These are phyloP conservation scores for Hiodon tergisus DNA, from an alignment of 2,113 vertebrate species.

Conservation along the genomic window DNA sequence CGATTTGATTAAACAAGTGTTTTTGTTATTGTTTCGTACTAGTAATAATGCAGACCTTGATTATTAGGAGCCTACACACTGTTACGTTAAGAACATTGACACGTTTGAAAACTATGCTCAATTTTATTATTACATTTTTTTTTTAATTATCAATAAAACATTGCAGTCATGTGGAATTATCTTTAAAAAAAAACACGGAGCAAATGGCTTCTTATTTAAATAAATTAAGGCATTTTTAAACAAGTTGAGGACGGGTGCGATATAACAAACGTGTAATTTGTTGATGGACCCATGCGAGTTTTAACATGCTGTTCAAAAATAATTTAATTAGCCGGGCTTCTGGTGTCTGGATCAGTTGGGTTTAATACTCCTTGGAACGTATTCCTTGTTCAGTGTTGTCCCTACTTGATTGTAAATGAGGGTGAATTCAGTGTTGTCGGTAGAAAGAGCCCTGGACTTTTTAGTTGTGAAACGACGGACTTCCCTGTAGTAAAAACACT, in stretches of 20 bases:
- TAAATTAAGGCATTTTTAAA: neutral
- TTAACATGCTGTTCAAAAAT: conserved; percentile 2
- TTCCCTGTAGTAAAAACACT: neutral
- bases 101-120: neutral
- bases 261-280: conserved; percentile 16
- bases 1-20: neutral
- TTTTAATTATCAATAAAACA: neutral
- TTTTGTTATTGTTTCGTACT: no score
- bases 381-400: conserved; percentile 4
- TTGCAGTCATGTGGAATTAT: neutral
- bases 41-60: no score
- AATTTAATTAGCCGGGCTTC: conserved; percentile 19
- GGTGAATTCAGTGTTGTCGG: neutral
- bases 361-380: conserved; percentile 18
- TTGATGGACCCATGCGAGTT: neutral
- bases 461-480: neutral
- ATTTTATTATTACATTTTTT: neutral
- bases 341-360: conserved; percentile 2
- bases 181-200: neutral
- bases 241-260: conserved; percentile 10
- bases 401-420: neutral
- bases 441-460: neutral
- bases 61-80: no score
- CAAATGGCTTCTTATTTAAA: neutral
- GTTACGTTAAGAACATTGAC: neutral